A percentile compares a stretch with the other conserved stretches of the same genome.
Evolutionary conservation across 2,888 invertebrate species (phyloP).

Genomic region (Oxystoma pomonae): DNA sequence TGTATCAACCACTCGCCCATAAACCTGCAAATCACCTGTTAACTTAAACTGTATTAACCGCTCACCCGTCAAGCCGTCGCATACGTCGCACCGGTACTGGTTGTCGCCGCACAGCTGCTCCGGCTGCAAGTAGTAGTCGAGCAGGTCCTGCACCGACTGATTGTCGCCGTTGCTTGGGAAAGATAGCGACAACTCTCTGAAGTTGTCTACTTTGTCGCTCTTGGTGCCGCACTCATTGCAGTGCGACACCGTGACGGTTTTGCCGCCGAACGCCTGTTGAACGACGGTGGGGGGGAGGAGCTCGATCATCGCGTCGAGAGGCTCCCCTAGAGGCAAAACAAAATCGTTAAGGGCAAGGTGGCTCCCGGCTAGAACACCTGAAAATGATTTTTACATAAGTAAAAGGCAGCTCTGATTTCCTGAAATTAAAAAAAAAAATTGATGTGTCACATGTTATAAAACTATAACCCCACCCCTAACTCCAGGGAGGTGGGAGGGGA

Average conservation of each 20-base stretch:
- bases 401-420: no score
- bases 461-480: no score
- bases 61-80: constrained; percentile 57
- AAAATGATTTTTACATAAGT: no score
- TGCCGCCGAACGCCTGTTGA: constrained; percentile 74
- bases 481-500: no score
- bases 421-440: no score
- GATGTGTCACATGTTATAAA: no score
- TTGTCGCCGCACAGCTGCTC: constrained; percentile 79
- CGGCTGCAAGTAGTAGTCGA: constrained; percentile 73
- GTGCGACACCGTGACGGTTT: constrained; percentile 66
- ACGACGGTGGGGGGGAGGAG: constrained; percentile 49
- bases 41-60: no score
- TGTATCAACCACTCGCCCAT: no score
- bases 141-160: constrained; percentile 69
- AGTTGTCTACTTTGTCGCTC: constrained; percentile 71
- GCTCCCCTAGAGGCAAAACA: no score
- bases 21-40: no score
- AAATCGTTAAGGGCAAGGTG: no score
- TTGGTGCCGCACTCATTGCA: constrained; percentile 69
- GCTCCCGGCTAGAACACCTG: no score
- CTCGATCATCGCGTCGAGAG: background rate
- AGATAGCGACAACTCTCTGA: constrained; percentile 75
- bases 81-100: constrained; percentile 75
- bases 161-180: constrained; percentile 56